Percentiles rank a stretch among this genome's conserved stretches.
Evolutionary conservation across 1,140 invertebrate genomes (phyloP).

Genomic region (Venturia canescens): DNA sequence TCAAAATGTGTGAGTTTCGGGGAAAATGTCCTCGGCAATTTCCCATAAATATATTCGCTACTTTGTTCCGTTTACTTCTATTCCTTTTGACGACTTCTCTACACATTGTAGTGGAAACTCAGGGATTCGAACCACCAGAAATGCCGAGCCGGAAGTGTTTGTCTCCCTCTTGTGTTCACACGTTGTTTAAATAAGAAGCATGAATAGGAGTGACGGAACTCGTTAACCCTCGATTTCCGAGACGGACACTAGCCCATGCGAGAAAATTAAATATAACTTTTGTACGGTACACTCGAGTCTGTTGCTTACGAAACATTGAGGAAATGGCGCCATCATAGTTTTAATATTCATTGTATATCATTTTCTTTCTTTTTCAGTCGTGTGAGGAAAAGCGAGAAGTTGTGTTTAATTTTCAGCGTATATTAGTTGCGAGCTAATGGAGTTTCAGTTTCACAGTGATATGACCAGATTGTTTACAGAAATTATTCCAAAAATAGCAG

Average conservation of each 20-base stretch:
- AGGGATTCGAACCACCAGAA: not conserved
- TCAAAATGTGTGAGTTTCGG: no score
- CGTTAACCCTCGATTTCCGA: not conserved
- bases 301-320: not conserved
- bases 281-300: not conserved
- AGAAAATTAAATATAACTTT: not conserved
- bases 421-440: no score
- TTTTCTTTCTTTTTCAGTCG: not conserved
- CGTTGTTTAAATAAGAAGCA: not conserved
- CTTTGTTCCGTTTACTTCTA: not conserved
- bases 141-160: not conserved
- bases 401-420: not conserved
- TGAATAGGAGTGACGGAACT: not conserved
- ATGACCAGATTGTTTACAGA: no score
- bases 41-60: not conserved
- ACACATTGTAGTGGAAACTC: not conserved
- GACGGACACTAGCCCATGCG: not conserved
- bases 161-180: not conserved
- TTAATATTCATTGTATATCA: not conserved
- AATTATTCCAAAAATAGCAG: no score
- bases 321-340: not conserved
- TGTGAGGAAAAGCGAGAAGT: not conserved
- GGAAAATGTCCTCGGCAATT: no score
- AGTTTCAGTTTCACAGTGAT: no score
- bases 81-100: not conserved